phyloP scores from a whole-genome alignment of 2,888 invertebrate species.

The Steromphala cineraria region DNA sequence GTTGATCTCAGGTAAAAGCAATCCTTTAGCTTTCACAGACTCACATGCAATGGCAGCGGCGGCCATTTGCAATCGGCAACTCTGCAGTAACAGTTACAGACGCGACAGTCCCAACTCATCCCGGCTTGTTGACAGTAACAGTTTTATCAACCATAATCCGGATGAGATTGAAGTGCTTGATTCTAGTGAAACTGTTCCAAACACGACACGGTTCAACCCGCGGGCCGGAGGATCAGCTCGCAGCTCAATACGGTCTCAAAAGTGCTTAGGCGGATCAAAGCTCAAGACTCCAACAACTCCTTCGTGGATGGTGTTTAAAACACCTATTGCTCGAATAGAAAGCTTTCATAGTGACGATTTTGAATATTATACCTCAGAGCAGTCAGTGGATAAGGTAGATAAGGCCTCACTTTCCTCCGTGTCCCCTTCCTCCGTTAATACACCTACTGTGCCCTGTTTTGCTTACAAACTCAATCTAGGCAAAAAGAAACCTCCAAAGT shows the following conservation, averaged over 20 bases:
- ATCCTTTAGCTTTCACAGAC: conserved; percentile 14
- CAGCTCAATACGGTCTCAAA: conserved; percentile 27
- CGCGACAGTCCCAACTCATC: not conserved
- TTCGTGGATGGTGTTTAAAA: conserved; percentile 62
- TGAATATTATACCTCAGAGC: conserved; percentile 55
- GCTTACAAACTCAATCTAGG: conserved; percentile 61
- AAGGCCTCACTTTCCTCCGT: conserved; percentile 50
- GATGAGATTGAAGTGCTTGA: not conserved
- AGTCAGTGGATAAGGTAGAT: conserved; percentile 40
- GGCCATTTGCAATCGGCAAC: conserved; percentile 43
- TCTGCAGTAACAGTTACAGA: conserved; percentile 45
- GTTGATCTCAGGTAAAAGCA: conserved; percentile 30
- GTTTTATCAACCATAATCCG: not conserved
- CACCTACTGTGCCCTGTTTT: conserved; percentile 69
- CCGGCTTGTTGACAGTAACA: not conserved
- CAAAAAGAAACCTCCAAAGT: conserved; percentile 57
- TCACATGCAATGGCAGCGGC: conserved; percentile 21
- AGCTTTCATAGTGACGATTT: conserved; percentile 72
- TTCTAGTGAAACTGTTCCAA: not conserved
- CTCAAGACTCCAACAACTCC: conserved; percentile 59
- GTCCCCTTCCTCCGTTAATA: conserved; percentile 59
- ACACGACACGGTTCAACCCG: not conserved
- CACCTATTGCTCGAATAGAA: conserved; percentile 69
- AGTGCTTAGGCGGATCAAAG: conserved; percentile 22
- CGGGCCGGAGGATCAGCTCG: conserved; percentile 4